Conservation (phyloP, 2,113 vertebrate genomes). For the Apteryx owenii region DNA sequence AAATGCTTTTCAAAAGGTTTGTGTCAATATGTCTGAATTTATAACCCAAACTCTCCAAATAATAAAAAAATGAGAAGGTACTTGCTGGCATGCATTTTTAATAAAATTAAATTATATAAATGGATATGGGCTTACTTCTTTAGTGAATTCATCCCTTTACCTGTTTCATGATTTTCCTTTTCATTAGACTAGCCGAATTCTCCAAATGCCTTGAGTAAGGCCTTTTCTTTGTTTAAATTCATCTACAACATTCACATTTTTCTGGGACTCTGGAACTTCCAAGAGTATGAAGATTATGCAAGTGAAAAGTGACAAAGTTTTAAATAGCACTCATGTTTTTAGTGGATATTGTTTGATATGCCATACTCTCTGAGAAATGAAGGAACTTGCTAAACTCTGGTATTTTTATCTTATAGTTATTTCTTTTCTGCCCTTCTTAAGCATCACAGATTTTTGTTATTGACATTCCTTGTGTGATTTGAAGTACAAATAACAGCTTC, state of each 20-base stretch:
- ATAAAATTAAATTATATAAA: background rate
- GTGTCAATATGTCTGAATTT: background rate
- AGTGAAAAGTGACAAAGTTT: background rate
- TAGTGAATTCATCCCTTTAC: background rate
- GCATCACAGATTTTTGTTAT: background rate
- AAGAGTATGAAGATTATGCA: background rate
- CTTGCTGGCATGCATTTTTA: background rate
- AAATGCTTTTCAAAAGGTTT: background rate
- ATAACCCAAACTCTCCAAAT: background rate
- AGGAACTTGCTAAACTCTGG: background rate
- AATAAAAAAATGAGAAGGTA: background rate
- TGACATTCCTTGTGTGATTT: background rate
- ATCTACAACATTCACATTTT: background rate
- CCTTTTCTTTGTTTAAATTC: accelerated
- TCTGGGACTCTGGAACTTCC: background rate
- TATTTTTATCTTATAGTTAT: background rate
- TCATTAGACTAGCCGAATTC: background rate
- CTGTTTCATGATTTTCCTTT: background rate
- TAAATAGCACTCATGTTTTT: background rate
- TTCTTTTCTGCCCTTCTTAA: background rate
- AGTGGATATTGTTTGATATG: background rate
- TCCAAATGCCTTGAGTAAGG: background rate
- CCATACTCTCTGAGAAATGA: background rate
- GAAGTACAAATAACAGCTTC: background rate
- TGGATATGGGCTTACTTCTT: background rate